Evolutionary conservation across 2,888 invertebrate genomes (phyloP), one percentile per base, ranked within the genome.

Genomic region (Dorcus parallelipipedus): DNA sequence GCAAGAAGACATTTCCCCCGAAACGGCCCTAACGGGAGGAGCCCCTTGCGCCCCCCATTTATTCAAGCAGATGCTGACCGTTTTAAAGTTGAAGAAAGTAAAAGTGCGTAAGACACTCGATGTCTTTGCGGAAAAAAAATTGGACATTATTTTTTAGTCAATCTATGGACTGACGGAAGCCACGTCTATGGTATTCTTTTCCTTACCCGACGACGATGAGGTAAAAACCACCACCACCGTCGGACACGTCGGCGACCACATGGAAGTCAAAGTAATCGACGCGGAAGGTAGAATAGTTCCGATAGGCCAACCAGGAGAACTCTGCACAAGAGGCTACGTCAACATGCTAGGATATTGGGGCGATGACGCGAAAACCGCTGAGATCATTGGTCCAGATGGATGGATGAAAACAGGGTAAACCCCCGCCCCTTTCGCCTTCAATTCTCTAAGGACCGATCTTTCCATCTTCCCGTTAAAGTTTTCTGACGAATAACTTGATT

Each of bases 341-440:
- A 85, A 79, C n/a, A 94, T 95, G 91, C 78, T 88, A 49, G 83
- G 86, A 26, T 96, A 96, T 77, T 95, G 90, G 88, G 82, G 83
- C 9, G 92, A 94, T 61, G 84, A 86, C 2, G 85, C 85, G 59
- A 91, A 87, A 74, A 95, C 94, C 0, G 81, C 75, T 20, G 84
- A 89, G 66, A 83, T 83, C 0, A 78, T 93, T 2, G 82, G 83
- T 3, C 70, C 79, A 14, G 88, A 89, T 60, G 82, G 88, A 26
- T 96, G 95, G 95, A 80, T 93, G 20, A 84, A 82, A 69, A 91
- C 93, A 10, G 93, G 94, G 86, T 90, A 40, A 33, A 33, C 1
- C 26, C 26, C 1, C 26, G 4, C 26, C 26, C 26, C 26, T 33
- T 33, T 33, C 26, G 26, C 26, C 26, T 33, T 33, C 26, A 33